Base-by-base conservation (phyloP, 2,888 invertebrate genomes). In the Amiota minor region DNA sequence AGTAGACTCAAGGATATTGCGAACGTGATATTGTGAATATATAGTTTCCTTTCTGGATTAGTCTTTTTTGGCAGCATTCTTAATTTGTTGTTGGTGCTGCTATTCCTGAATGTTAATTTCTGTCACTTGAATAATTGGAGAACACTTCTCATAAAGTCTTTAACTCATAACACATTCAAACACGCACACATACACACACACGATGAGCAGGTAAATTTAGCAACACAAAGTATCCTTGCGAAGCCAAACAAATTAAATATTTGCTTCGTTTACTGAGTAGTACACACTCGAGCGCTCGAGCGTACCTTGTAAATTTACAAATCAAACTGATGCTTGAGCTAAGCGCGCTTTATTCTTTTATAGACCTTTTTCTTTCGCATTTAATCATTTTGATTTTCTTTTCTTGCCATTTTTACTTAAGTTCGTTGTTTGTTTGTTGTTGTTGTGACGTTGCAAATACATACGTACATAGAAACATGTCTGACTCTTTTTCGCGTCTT, bases 271-370 rank as follows among this genome's bases (percentile, higher is more conserved):
- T 65, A 16, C 72, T 68, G 47, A 56, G 69, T 73, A 72, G 69
- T 20, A 20, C 12, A 68, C 55, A 47, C 72, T 74, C 74, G 75
- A 74, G 62, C 72, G 23, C 75, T 70, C 75, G 53, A 74, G 76
- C 81, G 78, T 79, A 74, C 78, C 76, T 82, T 81, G 85, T 83
- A 90, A 89, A 90, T 88, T 87, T 90, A 90, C 90, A 89, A 91
- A 90, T 91, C 86, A 82, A 90, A 92, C 92, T 92, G 92, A 91
- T 90, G 89, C 81, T 80, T 74, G 78, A 81, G 79, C 82, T 84
- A 86, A 84, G 84, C 83, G 81, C 79, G 84, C 88, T 81, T 85
- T 85, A 88, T 89, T 88, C 89, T 89, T 89, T 88, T 89, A 89
- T 89, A 89, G 88, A 89, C 87, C 85, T 84, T 86, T 84, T 86